Evolutionary conservation across 1,140 invertebrate genomes (phyloP), one percentile per base, ranked within the genome.

Genomic region (Drosophila cardini): DNA sequence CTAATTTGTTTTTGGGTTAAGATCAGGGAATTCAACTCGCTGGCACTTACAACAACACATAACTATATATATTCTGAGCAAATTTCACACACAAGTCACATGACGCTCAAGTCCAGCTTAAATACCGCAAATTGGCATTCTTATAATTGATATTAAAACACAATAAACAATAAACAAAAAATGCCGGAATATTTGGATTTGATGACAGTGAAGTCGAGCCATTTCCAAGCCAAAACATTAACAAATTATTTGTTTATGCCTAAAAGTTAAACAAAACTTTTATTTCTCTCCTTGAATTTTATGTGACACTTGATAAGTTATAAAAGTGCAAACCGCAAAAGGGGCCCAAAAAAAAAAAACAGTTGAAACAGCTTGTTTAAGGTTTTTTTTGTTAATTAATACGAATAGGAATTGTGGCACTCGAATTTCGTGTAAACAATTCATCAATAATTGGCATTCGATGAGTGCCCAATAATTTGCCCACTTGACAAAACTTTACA

Each of bases 81-180:
- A 48, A 38, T 57, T 71, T 71, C 67, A 43, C 69, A 56, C 13
- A 30, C 30, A 32, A 40, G 40, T 68, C 71, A 69, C 71, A 68
- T 72, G 63, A 68, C 26, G 21, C 16, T 52, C 10, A 42, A 32
- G 21, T 50, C 34, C 65, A 61, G 11, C 32, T 55, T 38, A 53
- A 26, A 55, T 16, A 30, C 26, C 30, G 13, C 52, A 50, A 10
- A 30, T 55, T 13, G 52, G 52, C 52, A 38, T 55, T 55, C 34
- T 18, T 15, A 38, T 55, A 55, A 38, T 36, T 16, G 52, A 55
- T 55, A 55, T 55, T 55, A 18, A 55, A 55, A 38, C 15, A 38
- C 52, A 38, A 48, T 15, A 55, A 16, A 34, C 13, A 38, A 5
- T 26, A 26, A 26, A 26, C 21, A 26, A 26, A 48, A 21, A 15